A percentile compares a stretch with the other conserved stretches of the same genome.
Evolutionary conservation across 2,888 invertebrate species (phyloP).

Genomic region (Uropetala carovei): DNA sequence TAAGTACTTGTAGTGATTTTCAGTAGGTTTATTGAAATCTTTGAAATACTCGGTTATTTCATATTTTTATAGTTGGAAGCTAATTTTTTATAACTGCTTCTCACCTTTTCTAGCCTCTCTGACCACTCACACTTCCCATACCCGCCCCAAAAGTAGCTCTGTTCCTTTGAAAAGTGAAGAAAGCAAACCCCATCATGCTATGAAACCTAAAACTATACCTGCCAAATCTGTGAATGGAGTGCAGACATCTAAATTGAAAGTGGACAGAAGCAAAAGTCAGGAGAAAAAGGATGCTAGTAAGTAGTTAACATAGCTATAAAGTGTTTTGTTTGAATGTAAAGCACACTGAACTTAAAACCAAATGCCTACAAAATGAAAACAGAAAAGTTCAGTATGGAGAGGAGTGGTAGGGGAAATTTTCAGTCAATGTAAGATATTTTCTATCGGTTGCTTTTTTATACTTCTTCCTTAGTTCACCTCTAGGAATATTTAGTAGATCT

Average conservation of each 20-base stretch:
- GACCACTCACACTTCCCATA: constrained; percentile 83
- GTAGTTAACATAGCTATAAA: constrained; percentile 66
- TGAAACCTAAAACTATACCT: constrained; percentile 69
- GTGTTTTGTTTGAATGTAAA: constrained; percentile 33
- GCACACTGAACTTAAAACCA: constrained; percentile 54
- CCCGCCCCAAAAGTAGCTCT: constrained; percentile 83
- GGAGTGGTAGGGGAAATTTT: constrained; percentile 48
- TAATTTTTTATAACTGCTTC: constrained; percentile 69
- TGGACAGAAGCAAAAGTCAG: constrained; percentile 68
- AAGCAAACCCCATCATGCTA: constrained; percentile 68
- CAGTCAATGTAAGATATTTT: constrained; percentile 47
- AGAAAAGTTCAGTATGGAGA: constrained; percentile 41
- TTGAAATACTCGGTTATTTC: constrained; percentile 58
- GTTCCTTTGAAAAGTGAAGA: constrained; percentile 74
- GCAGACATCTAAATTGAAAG: constrained; percentile 68
- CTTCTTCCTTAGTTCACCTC: constrained; percentile 36
- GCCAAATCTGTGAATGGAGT: constrained; percentile 69
- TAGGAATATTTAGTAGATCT: constrained; percentile 40
- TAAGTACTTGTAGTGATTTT: constrained; percentile 59
- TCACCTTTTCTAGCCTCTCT: constrained; percentile 82
- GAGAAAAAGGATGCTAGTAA: constrained; percentile 69
- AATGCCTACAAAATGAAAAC: constrained; percentile 58
- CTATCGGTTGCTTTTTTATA: constrained; percentile 32
- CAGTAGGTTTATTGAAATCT: constrained; percentile 63
- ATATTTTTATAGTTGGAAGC: constrained; percentile 65